These are phyloP conservation scores for Platynereis dumerilii DNA, from an alignment of 2,888 invertebrate species.

Conservation along the genomic window DNA sequence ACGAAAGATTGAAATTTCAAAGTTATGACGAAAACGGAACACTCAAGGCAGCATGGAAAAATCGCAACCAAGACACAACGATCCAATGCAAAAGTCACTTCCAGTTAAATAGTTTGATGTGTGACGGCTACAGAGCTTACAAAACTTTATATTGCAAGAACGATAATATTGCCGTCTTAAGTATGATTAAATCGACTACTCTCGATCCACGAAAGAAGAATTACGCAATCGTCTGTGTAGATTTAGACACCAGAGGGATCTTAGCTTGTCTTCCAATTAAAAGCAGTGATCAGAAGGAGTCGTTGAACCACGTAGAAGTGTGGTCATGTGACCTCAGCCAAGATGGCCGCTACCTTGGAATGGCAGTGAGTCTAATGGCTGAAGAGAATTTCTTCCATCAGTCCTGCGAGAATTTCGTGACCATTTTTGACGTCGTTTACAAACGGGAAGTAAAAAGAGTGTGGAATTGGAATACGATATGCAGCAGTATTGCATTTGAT, in stretches of 20 bases:
- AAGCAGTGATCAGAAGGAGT: slow-evolving; percentile 3
- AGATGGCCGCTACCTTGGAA: slow-evolving; percentile 8
- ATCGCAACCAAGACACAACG: neutral
- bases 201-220: neutral
- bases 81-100: neutral
- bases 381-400: slow-evolving; percentile 7
- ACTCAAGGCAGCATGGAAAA: neutral
- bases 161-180: neutral
- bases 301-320: neutral
- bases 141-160: slow-evolving; percentile 5
- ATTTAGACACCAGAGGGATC: neutral
- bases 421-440: neutral
- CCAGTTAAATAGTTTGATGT: neutral
- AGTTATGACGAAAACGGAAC: neutral
- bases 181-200: neutral
- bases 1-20: neutral
- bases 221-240: neutral
- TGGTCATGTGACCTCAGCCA: slow-evolving; percentile 8
- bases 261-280: neutral
- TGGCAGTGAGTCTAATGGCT: slow-evolving; percentile 1
- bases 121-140: neutral
- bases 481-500: slow-evolving; percentile 1
- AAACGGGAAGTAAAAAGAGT: neutral
- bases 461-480: slow-evolving; percentile 1
- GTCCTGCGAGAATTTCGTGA: slow-evolving; percentile 6